A percentile compares a stretch with the other conserved stretches of the same genome.
These are phyloP conservation scores for Omphaloscelis lunosa DNA, from an alignment of 2,888 invertebrate species.

Conservation along the genomic window DNA sequence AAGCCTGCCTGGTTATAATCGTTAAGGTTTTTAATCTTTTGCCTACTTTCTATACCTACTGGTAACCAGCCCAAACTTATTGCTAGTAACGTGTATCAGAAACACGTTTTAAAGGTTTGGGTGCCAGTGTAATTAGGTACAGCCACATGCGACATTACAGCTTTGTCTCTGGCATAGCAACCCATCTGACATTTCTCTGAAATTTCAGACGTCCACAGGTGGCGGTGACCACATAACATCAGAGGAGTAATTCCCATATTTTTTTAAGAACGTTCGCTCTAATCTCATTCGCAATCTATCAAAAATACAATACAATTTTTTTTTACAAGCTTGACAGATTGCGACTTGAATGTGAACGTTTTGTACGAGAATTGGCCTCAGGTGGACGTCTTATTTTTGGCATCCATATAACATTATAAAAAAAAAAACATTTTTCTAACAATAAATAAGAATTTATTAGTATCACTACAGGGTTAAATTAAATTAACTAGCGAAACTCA, in stretches of 20 bases:
- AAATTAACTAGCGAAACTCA: neutral
- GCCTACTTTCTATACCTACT: neutral
- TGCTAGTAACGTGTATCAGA: neutral
- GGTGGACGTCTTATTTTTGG: too few species aligned
- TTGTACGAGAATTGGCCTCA: too few species aligned
- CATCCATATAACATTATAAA: too few species aligned
- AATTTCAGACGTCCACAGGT: too few species aligned
- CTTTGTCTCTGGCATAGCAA: neutral
- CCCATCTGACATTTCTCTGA: neutral
- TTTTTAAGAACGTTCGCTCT: too few species aligned
- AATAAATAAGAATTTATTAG: neutral
- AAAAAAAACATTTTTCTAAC: too few species aligned
- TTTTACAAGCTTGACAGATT: too few species aligned
- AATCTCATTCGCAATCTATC: too few species aligned
- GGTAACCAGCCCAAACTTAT: neutral
- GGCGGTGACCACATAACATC: too few species aligned
- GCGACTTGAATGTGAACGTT: too few species aligned
- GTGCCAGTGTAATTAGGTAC: neutral
- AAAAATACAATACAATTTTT: too few species aligned
- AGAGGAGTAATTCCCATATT: too few species aligned
- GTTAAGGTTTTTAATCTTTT: neutral
- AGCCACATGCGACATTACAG: neutral
- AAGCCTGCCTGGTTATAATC: neutral
- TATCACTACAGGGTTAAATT: neutral
- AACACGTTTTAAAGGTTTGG: neutral